These are phyloP conservation scores for Dichetophora obliterata DNA, from an alignment of 2,888 invertebrate genomes.

Conservation along the genomic window DNA sequence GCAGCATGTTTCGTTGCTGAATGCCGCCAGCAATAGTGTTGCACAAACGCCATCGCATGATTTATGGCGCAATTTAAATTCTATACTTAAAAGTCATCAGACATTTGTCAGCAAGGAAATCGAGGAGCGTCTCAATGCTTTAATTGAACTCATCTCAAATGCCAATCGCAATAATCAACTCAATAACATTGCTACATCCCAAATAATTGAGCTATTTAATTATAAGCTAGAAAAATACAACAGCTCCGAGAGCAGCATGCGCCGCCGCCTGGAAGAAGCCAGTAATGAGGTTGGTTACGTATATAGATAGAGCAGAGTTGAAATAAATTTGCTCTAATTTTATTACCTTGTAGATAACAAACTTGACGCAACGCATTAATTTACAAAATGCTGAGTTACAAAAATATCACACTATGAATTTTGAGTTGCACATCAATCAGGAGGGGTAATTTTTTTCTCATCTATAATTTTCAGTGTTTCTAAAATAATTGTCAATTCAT, in stretches of 20 bases:
- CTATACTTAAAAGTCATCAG: conserved; percentile 63
- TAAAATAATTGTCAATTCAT: conserved; percentile 38
- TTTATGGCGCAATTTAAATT: conserved; percentile 65
- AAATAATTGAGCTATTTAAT: conserved; percentile 66
- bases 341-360: conserved; percentile 54
- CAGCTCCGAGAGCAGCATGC: conserved; percentile 56
- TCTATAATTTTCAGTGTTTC: neutral
- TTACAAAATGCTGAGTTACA: conserved; percentile 65
- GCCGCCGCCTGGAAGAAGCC: conserved; percentile 63
- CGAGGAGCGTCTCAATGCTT: conserved; percentile 61
- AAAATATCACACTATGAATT: conserved; percentile 65
- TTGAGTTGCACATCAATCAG: conserved; percentile 65
- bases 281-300: conserved; percentile 56
- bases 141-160: conserved; percentile 60
- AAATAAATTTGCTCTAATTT: neutral
- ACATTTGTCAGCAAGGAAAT: conserved; percentile 62
- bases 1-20: conserved; percentile 58
- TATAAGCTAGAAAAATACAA: conserved; percentile 65
- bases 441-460: conserved; percentile 57
- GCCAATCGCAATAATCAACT: conserved; percentile 61
- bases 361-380: conserved; percentile 61
- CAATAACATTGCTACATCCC: conserved; percentile 64
- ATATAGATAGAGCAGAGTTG: too few species aligned
- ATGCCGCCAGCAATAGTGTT: conserved; percentile 40
- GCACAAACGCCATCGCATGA: conserved; percentile 49